These are phyloP conservation scores for Ennomos erosarius DNA, from an alignment of 2,888 invertebrate genomes.

Conservation along the genomic window DNA sequence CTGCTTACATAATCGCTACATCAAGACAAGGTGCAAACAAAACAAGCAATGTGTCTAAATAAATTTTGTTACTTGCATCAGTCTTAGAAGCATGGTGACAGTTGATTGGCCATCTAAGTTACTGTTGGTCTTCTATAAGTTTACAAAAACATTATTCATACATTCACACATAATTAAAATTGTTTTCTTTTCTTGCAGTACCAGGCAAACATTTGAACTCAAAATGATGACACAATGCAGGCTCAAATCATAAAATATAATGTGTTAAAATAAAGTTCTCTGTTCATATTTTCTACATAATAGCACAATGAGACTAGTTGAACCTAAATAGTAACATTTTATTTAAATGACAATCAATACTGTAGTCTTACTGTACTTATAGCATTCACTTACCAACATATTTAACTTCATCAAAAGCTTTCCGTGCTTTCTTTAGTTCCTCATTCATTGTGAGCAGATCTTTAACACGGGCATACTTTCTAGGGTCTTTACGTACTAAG, in stretches of 20 bases:
- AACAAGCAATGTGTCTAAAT: slow-evolving; percentile 71
- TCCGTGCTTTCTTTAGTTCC: slow-evolving; percentile 98
- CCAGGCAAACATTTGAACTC: too few relatives aligned
- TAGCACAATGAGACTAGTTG: slow-evolving; percentile 3
- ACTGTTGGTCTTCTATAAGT: slow-evolving; percentile 83
- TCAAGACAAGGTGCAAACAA: slow-evolving; percentile 56
- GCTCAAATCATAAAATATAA: too few relatives aligned
- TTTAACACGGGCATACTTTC: slow-evolving; percentile 99
- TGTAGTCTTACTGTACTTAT: not conserved
- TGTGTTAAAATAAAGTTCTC: too few relatives aligned
- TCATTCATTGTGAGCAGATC: slow-evolving; percentile 99
- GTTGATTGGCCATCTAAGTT: slow-evolving; percentile 68
- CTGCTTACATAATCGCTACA: slow-evolving; percentile 12
- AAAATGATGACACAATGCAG: too few relatives aligned
- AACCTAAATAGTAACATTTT: not conserved
- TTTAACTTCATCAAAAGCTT: slow-evolving; percentile 99
- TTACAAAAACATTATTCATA: slow-evolving; percentile 54
- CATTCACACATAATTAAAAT: slow-evolving; percentile 15
- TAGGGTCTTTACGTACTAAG: slow-evolving; percentile 96
- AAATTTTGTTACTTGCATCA: slow-evolving; percentile 81
- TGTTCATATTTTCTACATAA: slow-evolving; percentile 4
- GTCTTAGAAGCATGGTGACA: slow-evolving; percentile 75
- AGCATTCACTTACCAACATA: slow-evolving; percentile 90
- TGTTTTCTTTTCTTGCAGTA: too few relatives aligned
- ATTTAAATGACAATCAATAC: not conserved